Evolutionary conservation across 2,888 invertebrate species (phyloP).

Genomic region (Willowsia nigromaculata): DNA sequence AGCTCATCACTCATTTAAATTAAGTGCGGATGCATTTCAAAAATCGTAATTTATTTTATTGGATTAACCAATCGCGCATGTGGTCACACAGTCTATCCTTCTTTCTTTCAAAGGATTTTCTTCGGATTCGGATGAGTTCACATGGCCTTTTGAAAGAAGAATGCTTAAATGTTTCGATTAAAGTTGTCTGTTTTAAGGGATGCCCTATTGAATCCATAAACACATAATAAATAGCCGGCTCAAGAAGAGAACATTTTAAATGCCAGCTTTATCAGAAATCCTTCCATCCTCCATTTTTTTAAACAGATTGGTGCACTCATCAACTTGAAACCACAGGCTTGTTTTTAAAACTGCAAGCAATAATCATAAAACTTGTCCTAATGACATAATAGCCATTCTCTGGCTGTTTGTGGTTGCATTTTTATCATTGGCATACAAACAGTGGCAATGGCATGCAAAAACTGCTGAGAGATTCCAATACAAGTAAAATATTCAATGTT

Average conservation of each 20-base stretch:
- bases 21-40: conserved; percentile 10
- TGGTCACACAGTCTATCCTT: not conserved
- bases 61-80: not conserved
- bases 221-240: no score
- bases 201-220: no score
- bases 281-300: not conserved
- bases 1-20: not conserved
- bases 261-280: not conserved
- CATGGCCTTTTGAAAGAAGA: no score
- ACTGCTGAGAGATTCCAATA: no score
- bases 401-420: conserved; percentile 71
- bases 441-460: no score
- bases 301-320: not conserved
- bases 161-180: no score
- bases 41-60: conserved; percentile 18
- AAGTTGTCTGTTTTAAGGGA: no score
- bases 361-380: conserved; percentile 78
- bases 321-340: not conserved
- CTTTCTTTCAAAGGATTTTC: not conserved
- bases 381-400: conserved; percentile 75
- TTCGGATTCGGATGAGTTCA: no score
- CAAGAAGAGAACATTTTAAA: no score
- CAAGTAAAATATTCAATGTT: no score
- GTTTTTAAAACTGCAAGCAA: conserved; percentile 75
- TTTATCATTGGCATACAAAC: no score